Conservation (phyloP, 2,888 invertebrate species). For the Dexiosoma caninum region DNA sequence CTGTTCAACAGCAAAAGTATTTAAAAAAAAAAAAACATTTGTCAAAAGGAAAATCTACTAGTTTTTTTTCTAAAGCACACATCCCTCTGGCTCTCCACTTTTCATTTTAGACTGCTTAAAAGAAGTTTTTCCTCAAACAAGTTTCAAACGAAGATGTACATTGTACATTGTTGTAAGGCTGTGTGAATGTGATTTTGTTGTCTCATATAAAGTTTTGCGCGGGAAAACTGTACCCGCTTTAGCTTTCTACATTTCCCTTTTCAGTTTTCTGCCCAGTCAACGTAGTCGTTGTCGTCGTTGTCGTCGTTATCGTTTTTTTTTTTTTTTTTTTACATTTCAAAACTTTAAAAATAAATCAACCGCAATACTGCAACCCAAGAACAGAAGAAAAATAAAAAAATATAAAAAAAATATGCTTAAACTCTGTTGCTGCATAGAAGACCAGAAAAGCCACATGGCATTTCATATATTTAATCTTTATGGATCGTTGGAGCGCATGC, state of each 20-base stretch:
- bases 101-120: background rate
- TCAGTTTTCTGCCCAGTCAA: background rate
- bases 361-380: constrained; percentile 49
- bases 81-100: background rate
- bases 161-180: no score
- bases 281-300: no score
- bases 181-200: background rate
- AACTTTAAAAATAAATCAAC: constrained; percentile 62
- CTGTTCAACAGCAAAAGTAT: background rate
- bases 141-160: constrained; percentile 7
- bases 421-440: constrained; percentile 4
- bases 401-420: background rate
- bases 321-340: constrained; percentile 15
- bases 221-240: constrained; percentile 62
- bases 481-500: constrained; percentile 63
- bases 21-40: constrained; percentile 6
- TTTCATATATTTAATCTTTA: constrained; percentile 63
- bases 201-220: constrained; percentile 53
- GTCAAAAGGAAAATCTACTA: constrained; percentile 24
- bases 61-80: background rate
- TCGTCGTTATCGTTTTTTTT: no score
- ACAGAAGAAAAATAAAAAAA: background rate
- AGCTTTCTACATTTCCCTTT: background rate
- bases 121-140: constrained; percentile 34
- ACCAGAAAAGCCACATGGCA: constrained; percentile 61